Evolutionary conservation across 2,797 vertebrate genomes (phyloP).

Genomic region (Pseudochromis fuscus): DNA sequence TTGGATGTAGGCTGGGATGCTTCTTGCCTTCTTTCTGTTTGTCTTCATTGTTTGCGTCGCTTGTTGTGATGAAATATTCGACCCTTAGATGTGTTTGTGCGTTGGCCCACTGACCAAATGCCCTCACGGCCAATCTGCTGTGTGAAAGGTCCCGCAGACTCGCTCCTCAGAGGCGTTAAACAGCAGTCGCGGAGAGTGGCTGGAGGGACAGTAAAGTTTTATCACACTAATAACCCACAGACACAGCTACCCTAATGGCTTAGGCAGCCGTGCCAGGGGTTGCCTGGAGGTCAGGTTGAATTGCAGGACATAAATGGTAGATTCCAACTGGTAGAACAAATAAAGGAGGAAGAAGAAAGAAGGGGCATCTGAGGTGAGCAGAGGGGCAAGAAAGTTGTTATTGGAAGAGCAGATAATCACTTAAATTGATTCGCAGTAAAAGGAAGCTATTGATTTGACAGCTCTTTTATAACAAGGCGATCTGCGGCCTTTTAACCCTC

Average conservation of each 20-base stretch:
- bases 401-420: constrained; percentile 76
- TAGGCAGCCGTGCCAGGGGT: constrained; percentile 81
- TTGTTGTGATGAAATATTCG: constrained; percentile 45
- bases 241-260: constrained; percentile 81
- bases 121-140: constrained; percentile 62
- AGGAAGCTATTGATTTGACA: constrained; percentile 73
- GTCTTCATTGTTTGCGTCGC: background rate
- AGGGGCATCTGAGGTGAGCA: constrained; percentile 70
- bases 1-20: constrained; percentile 31
- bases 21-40: constrained; percentile 23
- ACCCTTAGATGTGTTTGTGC: constrained; percentile 38
- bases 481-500: constrained; percentile 73
- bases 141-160: constrained; percentile 72
- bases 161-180: constrained; percentile 74
- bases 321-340: constrained; percentile 76
- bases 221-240: constrained; percentile 83
- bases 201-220: constrained; percentile 84
- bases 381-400: constrained; percentile 73
- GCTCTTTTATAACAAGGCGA: constrained; percentile 66
- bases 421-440: constrained; percentile 81
- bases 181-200: constrained; percentile 73
- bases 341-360: constrained; percentile 70
- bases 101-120: constrained; percentile 69
- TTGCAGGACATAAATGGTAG: constrained; percentile 83
- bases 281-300: constrained; percentile 85